Evolutionary conservation across 2,797 vertebrate genomes (phyloP).

Genomic region (Alfaro cultratus): DNA sequence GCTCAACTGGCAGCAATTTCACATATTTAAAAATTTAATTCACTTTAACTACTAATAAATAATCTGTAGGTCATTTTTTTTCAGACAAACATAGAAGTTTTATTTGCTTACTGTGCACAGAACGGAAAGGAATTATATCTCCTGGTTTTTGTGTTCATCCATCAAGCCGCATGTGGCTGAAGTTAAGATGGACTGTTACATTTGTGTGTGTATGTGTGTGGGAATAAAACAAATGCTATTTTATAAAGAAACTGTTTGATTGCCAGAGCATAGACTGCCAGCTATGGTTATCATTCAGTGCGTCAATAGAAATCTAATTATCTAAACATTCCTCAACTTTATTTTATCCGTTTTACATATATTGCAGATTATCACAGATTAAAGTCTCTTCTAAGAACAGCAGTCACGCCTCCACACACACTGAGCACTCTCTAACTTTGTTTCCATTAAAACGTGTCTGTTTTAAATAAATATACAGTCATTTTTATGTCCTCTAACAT

Average conservation of each 20-base stretch:
- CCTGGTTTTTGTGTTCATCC: constrained; percentile 23
- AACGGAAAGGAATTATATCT: constrained; percentile 7
- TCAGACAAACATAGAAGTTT: constrained; percentile 40
- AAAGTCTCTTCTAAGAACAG: constrained; percentile 11
- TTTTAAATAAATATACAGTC: constrained; percentile 66
- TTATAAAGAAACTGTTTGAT: constrained; percentile 56
- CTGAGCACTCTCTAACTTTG: constrained; percentile 32
- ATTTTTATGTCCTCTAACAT: constrained; percentile 62
- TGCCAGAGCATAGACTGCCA: constrained; percentile 52
- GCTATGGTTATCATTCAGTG: constrained; percentile 54
- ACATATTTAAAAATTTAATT: constrained; percentile 69
- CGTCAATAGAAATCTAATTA: constrained; percentile 65
- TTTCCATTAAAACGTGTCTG: constrained; percentile 57
- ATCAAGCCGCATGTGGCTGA: constrained; percentile 35
- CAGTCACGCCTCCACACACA: constrained; percentile 10
- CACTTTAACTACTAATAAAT: constrained; percentile 64
- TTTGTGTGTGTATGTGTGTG: constrained; percentile 33
- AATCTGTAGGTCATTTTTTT: constrained; percentile 49
- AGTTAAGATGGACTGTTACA: constrained; percentile 42
- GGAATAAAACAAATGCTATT: constrained; percentile 51
- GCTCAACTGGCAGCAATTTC: constrained; percentile 57
- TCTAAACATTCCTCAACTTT: constrained; percentile 64
- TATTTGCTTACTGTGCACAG: constrained; percentile 45
- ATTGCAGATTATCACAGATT: constrained; percentile 20
- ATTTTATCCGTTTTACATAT: constrained; percentile 32